Percentiles rank a stretch among this genome's conserved stretches.
phyloP scores from a whole-genome alignment of 2,113 vertebrate species.

The Charadrius vociferus region DNA sequence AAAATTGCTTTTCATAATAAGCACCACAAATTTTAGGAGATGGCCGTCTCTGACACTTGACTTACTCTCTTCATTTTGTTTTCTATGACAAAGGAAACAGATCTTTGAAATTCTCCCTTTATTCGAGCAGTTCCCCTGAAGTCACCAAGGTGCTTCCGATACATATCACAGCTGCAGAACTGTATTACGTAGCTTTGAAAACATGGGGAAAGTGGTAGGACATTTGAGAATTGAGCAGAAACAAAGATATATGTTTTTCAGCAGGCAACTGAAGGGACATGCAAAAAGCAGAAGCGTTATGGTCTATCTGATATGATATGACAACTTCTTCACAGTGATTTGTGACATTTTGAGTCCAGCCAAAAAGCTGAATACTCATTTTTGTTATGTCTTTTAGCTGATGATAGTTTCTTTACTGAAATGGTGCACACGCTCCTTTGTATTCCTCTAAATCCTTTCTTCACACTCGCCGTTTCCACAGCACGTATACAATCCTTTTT shows the following conservation, averaged over 20 bases:
- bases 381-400: not conserved
- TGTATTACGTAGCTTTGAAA: not conserved
- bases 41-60: not conserved
- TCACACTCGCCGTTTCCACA: not conserved
- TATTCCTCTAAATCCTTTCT: not conserved
- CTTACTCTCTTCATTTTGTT: not conserved
- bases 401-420: not conserved
- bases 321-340: not conserved
- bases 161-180: not conserved
- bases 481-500: not conserved
- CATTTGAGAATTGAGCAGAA: not conserved
- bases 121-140: not conserved
- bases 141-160: not conserved
- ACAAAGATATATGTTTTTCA: not conserved
- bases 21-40: not conserved
- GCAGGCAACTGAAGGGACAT: not conserved
- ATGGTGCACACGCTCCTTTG: not conserved
- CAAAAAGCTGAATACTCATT: not conserved
- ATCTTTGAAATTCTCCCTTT: not conserved
- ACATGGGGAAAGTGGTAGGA: not conserved
- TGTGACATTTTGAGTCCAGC: not conserved
- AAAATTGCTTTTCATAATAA: slow-evolving; percentile 1
- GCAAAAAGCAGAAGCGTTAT: not conserved
- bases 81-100: not conserved
- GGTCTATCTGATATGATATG: not conserved